Evolutionary conservation across 2,797 vertebrate genomes (phyloP), one percentile per base, ranked within the genome.

Genomic region (Acanthurus leucopareius): DNA sequence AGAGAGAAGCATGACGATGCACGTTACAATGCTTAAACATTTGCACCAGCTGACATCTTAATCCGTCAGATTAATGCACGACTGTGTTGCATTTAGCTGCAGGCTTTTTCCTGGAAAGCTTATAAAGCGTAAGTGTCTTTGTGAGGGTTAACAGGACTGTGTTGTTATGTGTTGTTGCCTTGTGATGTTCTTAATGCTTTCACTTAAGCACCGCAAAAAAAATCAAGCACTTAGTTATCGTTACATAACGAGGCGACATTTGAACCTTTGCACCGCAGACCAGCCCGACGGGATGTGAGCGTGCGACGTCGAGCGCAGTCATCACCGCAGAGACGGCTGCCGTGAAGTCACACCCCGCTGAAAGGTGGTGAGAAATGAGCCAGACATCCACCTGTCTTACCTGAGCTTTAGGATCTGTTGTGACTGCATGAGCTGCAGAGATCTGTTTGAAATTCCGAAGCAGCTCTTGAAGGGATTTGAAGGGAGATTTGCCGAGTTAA

Each of bases 391-490:
- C 59, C 38, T 25, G 10, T 9, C 59, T n/a, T 8, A 42, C 58
- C 52, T 13, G 20, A 40, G 22, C 32, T 67, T 67, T 6, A 40
- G 22, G 66, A 25, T 73, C 44, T 59, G 59, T 59, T 56, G 19
- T 60, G 57, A 52, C 42, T 62, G 32, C 19, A 25, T 57, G 17
- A 59, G 56, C 56, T 0, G 53, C 59, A 67, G n/a, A 32, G 57
- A 83, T 74, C 52, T 32, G 20, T 48, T 75, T 84, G 61, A 58
- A 77, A 80, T 73, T 64, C 66, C 22, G 7, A 40, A 20, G 64
- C 32, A 52, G 35, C 20, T 69, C 40, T 56, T 28, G 25, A n/a
- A 25, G 22, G 38, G 61, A 66, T 57, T 66, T 17, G 0, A 40
- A 5, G 52, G n/a, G 58, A 48, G 48, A 63, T 54, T 75, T 64